A percentile compares a stretch with the other conserved stretches of the same genome.
Conservation (phyloP, 2,888 invertebrate genomes). For the Epirrita christyi region DNA sequence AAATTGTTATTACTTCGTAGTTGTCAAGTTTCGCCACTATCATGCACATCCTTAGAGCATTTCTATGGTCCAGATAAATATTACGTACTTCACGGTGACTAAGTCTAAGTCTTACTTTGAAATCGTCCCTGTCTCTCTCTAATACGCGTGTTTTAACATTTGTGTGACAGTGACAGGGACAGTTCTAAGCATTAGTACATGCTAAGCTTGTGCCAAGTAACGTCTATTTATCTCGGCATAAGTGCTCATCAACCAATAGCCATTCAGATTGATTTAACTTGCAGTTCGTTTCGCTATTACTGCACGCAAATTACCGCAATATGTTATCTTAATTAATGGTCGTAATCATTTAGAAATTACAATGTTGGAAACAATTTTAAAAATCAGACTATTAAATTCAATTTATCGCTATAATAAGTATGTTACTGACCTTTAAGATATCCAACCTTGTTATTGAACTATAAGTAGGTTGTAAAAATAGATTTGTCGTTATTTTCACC, state of each 20-base stretch:
- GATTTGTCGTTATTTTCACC: conserved; percentile 33
- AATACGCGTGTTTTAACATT: too few species aligned
- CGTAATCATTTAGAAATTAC: conserved; percentile 1
- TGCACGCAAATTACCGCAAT: not conserved
- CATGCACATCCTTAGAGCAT: not conserved
- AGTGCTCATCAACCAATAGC: too few species aligned
- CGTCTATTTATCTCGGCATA: too few species aligned
- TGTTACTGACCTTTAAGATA: conserved; percentile 14
- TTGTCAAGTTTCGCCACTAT: conserved; percentile 15
- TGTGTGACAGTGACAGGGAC: too few species aligned
- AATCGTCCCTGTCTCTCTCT: too few species aligned
- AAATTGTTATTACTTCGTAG: not conserved
- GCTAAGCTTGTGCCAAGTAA: too few species aligned
- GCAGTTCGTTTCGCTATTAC: not conserved
- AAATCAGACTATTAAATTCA: conserved; percentile 17
- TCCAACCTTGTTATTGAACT: conserved; percentile 32
- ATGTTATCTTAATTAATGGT: not conserved
- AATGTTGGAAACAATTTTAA: conserved; percentile 28
- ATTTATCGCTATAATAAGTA: conserved; percentile 19
- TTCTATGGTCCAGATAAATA: too few species aligned
- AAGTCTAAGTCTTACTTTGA: too few species aligned
- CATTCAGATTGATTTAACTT: not conserved
- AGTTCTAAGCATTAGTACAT: too few species aligned
- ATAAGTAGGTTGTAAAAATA: conserved; percentile 38
- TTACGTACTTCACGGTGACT: too few species aligned